Percentiles rank a stretch among this genome's conserved stretches.
Conservation (phyloP, 1,140 invertebrate species). For the Dendrolimus punctatus region DNA sequence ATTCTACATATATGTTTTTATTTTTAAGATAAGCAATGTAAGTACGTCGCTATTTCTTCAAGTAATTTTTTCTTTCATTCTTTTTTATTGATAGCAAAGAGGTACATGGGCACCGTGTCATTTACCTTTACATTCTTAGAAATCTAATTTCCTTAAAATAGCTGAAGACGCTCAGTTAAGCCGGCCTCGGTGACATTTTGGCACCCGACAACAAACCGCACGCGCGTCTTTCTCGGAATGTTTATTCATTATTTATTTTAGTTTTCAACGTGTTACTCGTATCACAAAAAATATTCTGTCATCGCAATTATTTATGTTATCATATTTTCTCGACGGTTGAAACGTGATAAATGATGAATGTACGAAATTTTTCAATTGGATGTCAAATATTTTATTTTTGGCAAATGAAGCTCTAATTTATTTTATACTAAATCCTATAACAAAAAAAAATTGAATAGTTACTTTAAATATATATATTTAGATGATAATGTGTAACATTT, state of each 20-base stretch:
- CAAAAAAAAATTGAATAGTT: no score
- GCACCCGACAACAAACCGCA: conserved; percentile 7
- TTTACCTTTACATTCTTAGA: conserved; percentile 23
- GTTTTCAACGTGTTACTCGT: neutral
- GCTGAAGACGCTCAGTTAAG: conserved; percentile 6
- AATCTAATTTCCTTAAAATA: conserved; percentile 15
- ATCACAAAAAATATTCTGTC: neutral
- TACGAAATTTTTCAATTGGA: no score
- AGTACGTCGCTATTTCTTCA: no score
- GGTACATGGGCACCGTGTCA: conserved; percentile 6
- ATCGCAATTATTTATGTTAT: neutral
- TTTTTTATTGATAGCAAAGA: neutral
- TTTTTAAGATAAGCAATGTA: no score
- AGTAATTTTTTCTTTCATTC: neutral
- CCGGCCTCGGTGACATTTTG: conserved; percentile 16
- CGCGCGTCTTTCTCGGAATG: conserved; percentile 10
- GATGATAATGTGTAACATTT: no score
- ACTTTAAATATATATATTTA: no score
- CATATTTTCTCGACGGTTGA: no score
- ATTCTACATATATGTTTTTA: no score
- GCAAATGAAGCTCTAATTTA: no score
- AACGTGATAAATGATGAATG: no score
- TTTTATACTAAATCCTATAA: no score
- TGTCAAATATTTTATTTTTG: no score
- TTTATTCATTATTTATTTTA: conserved; percentile 10